A percentile compares a stretch with the other conserved stretches of the same genome.
These are phyloP conservation scores for Paracentrotus lividus DNA, from an alignment of 53 echinoderm and acorn worm species.

Conservation along the genomic window DNA sequence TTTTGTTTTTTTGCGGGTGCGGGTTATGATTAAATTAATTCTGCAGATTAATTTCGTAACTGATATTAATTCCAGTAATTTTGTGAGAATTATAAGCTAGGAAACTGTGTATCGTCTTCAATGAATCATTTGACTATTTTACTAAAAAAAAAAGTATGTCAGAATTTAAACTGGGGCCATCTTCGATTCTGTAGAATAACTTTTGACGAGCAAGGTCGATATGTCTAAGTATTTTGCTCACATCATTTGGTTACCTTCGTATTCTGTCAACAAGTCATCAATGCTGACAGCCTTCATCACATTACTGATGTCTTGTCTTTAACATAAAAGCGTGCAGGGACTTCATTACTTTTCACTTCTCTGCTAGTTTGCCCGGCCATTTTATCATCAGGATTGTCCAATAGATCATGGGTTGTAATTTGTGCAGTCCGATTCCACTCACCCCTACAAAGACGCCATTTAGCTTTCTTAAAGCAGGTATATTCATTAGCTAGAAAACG, in stretches of 20 bases:
- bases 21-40: no score
- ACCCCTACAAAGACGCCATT: neutral
- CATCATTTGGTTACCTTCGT: no score
- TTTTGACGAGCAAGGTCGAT: neutral
- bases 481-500: conserved; percentile 30
- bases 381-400: conserved; percentile 28
- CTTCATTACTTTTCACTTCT: conserved; percentile 19
- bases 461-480: neutral
- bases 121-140: no score
- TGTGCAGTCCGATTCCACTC: neutral
- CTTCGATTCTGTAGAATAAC: no score
- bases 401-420: neutral
- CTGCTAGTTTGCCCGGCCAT: neutral
- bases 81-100: no score
- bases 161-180: no score
- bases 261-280: conserved; percentile 23
- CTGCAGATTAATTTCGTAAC: no score
- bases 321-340: conserved; percentile 45
- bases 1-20: no score
- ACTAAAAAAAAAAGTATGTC: no score
- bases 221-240: neutral
- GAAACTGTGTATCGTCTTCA: no score
- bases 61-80: no score
- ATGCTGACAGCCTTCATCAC: neutral
- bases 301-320: neutral